A percentile compares a stretch with the other conserved stretches of the same genome.
These are phyloP conservation scores for Diabrotica undecimpunctata DNA, from an alignment of 1,140 invertebrate species.

Conservation along the genomic window DNA sequence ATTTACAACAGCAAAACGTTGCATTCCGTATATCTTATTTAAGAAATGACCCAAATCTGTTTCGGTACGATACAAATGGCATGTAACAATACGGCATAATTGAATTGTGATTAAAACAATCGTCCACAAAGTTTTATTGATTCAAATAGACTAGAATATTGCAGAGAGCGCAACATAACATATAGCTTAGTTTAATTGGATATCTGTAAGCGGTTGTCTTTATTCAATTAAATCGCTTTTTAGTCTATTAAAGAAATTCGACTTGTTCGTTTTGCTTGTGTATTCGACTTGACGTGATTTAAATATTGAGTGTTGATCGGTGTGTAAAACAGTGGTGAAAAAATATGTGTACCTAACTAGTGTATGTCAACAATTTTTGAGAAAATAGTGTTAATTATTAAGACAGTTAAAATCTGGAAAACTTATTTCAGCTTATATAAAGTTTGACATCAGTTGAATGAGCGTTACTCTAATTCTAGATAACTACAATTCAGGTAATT, in stretches of 20 bases:
- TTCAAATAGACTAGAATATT: not conserved
- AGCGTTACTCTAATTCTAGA: too few species aligned
- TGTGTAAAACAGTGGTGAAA: not conserved
- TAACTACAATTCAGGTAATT: too few species aligned
- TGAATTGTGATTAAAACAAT: constrained; percentile 11
- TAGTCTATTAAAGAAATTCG: constrained; percentile 12
- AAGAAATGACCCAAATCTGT: constrained; percentile 2
- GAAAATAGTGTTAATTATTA: too few species aligned
- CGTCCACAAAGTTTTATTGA: constrained; percentile 5
- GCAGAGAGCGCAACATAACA: constrained; percentile 2
- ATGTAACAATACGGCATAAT: not conserved
- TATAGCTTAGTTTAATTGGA: constrained; percentile 19
- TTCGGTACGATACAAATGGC: not conserved
- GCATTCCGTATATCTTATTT: too few species aligned
- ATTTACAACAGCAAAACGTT: too few species aligned
- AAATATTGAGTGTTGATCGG: not conserved
- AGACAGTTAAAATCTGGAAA: too few species aligned
- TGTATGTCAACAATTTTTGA: too few species aligned
- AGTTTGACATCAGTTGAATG: too few species aligned
- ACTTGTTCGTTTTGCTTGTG: not conserved
- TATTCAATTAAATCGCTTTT: constrained; percentile 16
- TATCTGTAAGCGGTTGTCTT: constrained; percentile 17
- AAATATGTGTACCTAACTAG: not conserved
- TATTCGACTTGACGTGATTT: not conserved
- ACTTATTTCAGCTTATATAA: too few species aligned